Percentiles rank a stretch among this genome's conserved stretches.
Evolutionary conservation across 2,113 vertebrate genomes (phyloP).

Genomic region (Peromyscus californicus): DNA sequence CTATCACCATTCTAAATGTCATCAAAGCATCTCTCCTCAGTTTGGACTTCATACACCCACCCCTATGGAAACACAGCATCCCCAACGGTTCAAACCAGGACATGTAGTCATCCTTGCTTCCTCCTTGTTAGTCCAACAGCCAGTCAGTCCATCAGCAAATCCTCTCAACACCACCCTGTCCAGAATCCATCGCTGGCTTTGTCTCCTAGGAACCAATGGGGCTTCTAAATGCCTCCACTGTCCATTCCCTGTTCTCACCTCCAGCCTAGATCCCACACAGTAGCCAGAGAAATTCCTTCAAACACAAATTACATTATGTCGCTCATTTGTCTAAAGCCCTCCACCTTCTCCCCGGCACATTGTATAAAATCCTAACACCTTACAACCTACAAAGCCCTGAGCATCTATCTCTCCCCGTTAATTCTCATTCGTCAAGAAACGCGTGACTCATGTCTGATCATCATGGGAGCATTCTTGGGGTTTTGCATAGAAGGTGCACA

Average conservation of each 20-base stretch:
- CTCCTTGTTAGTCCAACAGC: neutral
- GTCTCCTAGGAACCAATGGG: neutral
- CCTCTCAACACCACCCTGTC: neutral
- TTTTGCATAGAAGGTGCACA: neutral
- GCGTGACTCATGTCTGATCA: neutral
- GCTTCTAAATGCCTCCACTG: neutral
- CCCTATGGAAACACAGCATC: neutral
- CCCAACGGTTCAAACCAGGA: neutral
- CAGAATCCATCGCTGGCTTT: neutral
- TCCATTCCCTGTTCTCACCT: neutral
- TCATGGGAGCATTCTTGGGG: neutral
- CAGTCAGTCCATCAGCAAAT: neutral
- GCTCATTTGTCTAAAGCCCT: neutral
- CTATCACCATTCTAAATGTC: neutral
- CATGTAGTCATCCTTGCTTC: neutral
- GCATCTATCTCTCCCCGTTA: neutral
- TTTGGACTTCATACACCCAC: neutral
- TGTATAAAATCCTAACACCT: conserved; percentile 24
- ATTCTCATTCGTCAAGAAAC: neutral
- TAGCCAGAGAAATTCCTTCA: neutral
- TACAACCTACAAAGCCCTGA: neutral
- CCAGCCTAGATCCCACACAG: neutral
- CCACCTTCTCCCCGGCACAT: neutral
- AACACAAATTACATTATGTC: neutral
- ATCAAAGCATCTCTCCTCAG: no score